Conservation (phyloP, 1,140 invertebrate genomes). For the Elymnias hypermnestra region DNA sequence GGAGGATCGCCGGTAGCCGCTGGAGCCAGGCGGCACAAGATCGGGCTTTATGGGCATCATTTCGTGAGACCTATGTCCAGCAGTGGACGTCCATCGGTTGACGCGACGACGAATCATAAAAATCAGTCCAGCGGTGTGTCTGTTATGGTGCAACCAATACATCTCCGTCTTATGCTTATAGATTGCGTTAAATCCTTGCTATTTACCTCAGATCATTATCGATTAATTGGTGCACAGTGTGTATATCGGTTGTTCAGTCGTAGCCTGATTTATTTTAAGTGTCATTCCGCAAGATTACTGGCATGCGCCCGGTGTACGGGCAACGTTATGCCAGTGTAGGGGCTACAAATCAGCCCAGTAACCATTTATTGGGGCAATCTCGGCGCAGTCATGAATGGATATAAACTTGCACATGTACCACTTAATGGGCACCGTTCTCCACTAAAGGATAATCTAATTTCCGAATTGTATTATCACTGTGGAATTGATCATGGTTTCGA, state of each 20-base stretch:
- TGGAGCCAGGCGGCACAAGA: no score
- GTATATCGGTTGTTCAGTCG: neutral
- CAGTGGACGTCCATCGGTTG: no score
- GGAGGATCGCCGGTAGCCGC: no score
- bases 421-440: neutral
- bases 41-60: no score
- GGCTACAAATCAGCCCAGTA: slow-evolving; percentile 1
- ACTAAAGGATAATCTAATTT: neutral
- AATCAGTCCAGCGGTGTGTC: no score
- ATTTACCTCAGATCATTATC: neutral
- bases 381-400: neutral
- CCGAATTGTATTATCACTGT: no score
- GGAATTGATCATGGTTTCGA: no score
- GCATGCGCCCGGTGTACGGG: neutral
- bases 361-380: slow-evolving; percentile 1
- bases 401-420: neutral
- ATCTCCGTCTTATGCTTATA: no score
- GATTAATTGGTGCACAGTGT: neutral
- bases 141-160: no score
- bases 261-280: slow-evolving; percentile 1
- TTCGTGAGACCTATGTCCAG: no score
- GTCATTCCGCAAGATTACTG: neutral
- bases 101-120: no score
- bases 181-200: neutral
- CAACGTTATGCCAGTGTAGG: neutral